Conservation (phyloP, 2,113 vertebrate genomes). For the Phrynosoma platyrhinos region DNA sequence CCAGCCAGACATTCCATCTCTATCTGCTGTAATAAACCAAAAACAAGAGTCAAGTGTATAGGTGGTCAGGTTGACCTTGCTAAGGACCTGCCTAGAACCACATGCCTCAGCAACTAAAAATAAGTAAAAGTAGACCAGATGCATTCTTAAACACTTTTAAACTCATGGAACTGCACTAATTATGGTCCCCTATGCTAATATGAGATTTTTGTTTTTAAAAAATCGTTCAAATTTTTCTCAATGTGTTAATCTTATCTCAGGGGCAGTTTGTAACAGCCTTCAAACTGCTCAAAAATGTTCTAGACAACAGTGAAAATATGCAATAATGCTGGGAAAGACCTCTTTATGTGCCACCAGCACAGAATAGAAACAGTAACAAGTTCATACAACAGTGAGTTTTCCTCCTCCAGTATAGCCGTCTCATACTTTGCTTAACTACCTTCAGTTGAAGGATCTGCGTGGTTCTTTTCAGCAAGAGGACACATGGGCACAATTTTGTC, state of each 20-base stretch:
- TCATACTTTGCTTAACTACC: neutral
- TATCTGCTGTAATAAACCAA: neutral
- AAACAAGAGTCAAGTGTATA: neutral
- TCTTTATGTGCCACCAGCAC: neutral
- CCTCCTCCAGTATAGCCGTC: neutral
- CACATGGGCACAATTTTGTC: no score
- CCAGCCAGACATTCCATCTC: no score
- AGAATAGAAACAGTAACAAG: neutral
- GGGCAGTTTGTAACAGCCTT: neutral
- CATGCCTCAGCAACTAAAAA: neutral
- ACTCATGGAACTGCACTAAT: neutral
- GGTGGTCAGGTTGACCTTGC: neutral
- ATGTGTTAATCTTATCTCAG: neutral
- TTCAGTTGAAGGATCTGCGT: neutral
- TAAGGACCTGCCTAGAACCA: neutral
- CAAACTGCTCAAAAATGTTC: neutral
- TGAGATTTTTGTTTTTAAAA: neutral
- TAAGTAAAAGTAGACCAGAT: neutral
- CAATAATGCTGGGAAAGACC: neutral
- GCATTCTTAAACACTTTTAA: neutral
- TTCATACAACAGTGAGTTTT: neutral
- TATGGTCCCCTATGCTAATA: no score
- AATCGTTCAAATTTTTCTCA: neutral
- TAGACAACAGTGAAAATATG: neutral
- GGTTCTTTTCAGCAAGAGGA: neutral